These are phyloP conservation scores for Tarsius wallacei DNA, from an alignment of 2,797 vertebrate genomes.

Conservation along the genomic window DNA sequence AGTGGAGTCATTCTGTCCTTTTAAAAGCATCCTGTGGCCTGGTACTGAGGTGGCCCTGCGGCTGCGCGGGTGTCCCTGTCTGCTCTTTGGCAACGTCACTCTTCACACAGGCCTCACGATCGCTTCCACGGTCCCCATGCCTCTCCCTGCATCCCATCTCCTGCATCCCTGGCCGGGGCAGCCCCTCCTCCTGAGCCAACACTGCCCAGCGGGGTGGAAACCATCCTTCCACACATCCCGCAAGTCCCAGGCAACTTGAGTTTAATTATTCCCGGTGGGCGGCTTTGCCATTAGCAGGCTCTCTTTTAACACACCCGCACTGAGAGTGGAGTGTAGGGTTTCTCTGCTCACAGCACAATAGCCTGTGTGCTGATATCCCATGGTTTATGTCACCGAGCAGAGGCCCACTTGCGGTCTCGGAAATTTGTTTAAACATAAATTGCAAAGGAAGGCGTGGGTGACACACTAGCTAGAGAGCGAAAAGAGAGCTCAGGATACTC, in stretches of 20 bases:
- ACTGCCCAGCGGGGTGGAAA: conserved; percentile 86
- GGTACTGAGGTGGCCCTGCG: conserved; percentile 63
- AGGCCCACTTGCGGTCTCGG: conserved; percentile 49
- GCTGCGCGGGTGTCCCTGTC: neutral
- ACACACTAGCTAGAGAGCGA: neutral
- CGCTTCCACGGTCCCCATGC: conserved; percentile 86
- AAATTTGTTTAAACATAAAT: conserved; percentile 80
- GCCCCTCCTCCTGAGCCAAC: conserved; percentile 88
- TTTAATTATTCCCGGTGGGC: conserved; percentile 85
- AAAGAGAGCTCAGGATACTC: conserved; percentile 24
- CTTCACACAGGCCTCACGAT: conserved; percentile 82
- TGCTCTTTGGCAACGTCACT: conserved; percentile 79
- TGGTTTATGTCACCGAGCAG: conserved; percentile 58
- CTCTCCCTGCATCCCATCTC: conserved; percentile 85
- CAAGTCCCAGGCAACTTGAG: conserved; percentile 85
- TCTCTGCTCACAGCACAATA: conserved; percentile 74
- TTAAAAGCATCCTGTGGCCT: conserved; percentile 56
- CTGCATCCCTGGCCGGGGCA: conserved; percentile 84
- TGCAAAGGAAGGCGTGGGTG: conserved; percentile 36
- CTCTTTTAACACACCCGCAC: conserved; percentile 83
- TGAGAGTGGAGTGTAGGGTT: conserved; percentile 79
- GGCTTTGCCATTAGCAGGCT: conserved; percentile 79
- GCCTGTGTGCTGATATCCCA: conserved; percentile 68
- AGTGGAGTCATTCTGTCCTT: conserved; percentile 66
- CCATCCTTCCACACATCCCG: conserved; percentile 89